Percentiles rank a stretch among this genome's conserved stretches.
These are phyloP conservation scores for Thymelicus sylvestris DNA, from an alignment of 2,888 invertebrate genomes.

Conservation along the genomic window DNA sequence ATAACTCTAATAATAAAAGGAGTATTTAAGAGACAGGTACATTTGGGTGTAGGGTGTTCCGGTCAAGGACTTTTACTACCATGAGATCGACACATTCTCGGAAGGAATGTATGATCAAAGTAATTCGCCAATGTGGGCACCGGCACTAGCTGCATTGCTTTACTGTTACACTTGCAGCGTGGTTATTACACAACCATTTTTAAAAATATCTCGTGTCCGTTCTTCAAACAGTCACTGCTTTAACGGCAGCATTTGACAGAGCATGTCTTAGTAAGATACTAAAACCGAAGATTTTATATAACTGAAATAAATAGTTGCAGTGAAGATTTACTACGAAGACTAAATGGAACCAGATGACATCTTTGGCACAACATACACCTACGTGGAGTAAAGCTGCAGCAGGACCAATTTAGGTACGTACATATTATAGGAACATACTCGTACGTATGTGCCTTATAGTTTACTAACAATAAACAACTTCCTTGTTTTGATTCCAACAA, in stretches of 20 bases:
- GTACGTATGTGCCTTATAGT: too few relatives aligned
- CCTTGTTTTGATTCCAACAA: too few relatives aligned
- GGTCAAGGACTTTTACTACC: background rate
- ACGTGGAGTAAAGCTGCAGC: too few relatives aligned
- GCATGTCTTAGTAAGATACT: slow-evolving; percentile 5
- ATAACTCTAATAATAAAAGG: too few relatives aligned
- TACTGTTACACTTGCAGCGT: background rate
- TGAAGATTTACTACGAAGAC: background rate
- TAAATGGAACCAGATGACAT: background rate
- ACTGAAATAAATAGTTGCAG: background rate
- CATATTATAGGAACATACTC: too few relatives aligned
- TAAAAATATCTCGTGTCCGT: background rate
- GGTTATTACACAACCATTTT: slow-evolving; percentile 6
- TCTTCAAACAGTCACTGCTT: background rate
- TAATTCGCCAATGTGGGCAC: background rate
- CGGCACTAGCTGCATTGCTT: background rate
- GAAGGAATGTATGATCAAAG: slow-evolving; percentile 3
- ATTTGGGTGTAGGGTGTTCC: background rate
- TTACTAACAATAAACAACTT: too few relatives aligned
- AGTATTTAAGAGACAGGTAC: too few relatives aligned
- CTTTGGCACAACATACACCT: background rate
- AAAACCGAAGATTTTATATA: background rate
- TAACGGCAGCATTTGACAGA: background rate
- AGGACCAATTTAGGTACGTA: background rate
- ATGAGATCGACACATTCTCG: background rate